These are phyloP conservation scores for Hippotragus niger DNA, from an alignment of 2,113 vertebrate genomes.

Conservation along the genomic window DNA sequence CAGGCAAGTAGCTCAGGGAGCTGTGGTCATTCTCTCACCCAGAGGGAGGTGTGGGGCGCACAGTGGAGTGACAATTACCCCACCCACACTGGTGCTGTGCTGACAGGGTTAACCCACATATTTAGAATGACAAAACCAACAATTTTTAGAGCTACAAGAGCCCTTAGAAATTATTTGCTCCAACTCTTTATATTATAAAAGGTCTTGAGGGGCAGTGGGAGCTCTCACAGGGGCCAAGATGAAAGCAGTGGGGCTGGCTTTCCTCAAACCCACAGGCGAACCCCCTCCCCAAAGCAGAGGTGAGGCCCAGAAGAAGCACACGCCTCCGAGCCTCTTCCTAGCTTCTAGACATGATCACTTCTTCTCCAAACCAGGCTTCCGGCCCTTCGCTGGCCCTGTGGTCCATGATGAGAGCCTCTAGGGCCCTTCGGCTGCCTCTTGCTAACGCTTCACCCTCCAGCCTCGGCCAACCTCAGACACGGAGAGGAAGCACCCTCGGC, in stretches of 20 bases:
- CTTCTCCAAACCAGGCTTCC: not conserved
- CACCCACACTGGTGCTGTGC: not conserved
- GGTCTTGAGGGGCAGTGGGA: not conserved
- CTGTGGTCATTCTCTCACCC: not conserved
- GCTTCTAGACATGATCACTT: not conserved
- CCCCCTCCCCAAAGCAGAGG: not conserved
- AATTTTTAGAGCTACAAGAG: not conserved
- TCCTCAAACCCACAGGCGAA: not conserved
- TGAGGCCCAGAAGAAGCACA: not conserved
- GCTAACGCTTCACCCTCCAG: not conserved
- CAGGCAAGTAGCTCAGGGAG: not conserved
- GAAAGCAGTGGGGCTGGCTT: not conserved
- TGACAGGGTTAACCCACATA: not conserved
- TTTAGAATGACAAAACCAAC: not conserved
- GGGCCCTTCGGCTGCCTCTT: not conserved
- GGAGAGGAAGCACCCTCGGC: not conserved
- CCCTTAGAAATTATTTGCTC: not conserved
- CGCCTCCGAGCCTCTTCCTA: not conserved
- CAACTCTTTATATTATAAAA: not conserved
- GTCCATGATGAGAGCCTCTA: not conserved
- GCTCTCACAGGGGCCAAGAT: not conserved
- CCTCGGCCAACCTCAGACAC: not conserved
- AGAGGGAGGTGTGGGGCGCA: not conserved
- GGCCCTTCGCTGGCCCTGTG: not conserved
- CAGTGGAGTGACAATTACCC: not conserved